Percentiles rank a stretch among this genome's conserved stretches.
These are phyloP conservation scores for Drosophila paranaensis DNA, from an alignment of 2,888 invertebrate genomes.

Conservation along the genomic window DNA sequence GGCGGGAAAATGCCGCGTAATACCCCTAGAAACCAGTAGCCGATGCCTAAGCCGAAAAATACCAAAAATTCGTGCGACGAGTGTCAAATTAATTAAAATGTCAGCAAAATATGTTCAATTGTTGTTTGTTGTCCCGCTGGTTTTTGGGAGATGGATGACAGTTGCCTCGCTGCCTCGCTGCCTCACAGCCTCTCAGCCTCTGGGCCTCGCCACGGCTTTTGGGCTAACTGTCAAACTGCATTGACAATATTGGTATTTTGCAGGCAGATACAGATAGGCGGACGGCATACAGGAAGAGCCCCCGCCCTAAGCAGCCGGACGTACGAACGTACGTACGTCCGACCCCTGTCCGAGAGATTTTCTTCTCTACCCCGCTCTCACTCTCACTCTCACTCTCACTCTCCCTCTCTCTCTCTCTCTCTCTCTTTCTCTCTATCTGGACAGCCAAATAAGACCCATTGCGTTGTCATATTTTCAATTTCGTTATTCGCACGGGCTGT, in stretches of 20 bases:
- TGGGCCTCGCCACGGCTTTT: slow-evolving; percentile 36
- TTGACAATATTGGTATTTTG: slow-evolving; percentile 63
- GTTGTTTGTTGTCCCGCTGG: slow-evolving; percentile 45
- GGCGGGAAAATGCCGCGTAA: slow-evolving; percentile 44
- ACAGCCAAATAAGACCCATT: slow-evolving; percentile 40
- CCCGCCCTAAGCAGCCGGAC: slow-evolving; percentile 23
- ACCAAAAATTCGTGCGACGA: slow-evolving; percentile 51
- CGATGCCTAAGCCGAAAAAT: slow-evolving; percentile 28
- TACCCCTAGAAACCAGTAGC: slow-evolving; percentile 38
- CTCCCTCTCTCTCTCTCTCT: not conserved
- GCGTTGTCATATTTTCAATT: slow-evolving; percentile 77
- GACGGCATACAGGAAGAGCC: slow-evolving; percentile 32
- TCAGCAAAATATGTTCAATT: slow-evolving; percentile 80
- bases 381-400: not conserved
- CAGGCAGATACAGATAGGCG: slow-evolving; percentile 28
- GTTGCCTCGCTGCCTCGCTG: slow-evolving; percentile 28
- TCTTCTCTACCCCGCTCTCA: not conserved
- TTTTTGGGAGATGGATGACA: slow-evolving; percentile 69
- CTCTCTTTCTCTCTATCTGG: not conserved
- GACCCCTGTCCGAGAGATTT: slow-evolving; percentile 28
- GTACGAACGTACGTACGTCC: not conserved
- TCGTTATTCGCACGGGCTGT: slow-evolving; percentile 63
- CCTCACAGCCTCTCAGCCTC: slow-evolving; percentile 2
- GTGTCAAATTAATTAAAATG: slow-evolving; percentile 82
- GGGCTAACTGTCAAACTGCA: slow-evolving; percentile 68